Conservation (phyloP, 1,140 invertebrate species). For the Diachasma alloeum region DNA sequence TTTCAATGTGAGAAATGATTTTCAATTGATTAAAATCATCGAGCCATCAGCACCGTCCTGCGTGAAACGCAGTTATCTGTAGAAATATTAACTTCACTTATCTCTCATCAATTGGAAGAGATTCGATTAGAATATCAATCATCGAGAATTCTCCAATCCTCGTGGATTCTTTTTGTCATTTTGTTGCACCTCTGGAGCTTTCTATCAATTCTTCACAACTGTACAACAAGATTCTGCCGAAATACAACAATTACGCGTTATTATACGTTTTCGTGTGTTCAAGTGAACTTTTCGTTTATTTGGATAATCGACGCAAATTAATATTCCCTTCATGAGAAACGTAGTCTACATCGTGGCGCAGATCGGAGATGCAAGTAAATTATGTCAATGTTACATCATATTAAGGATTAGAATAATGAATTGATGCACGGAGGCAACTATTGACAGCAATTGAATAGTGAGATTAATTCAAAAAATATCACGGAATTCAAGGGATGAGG, state of each 20-base stretch:
- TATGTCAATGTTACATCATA: not conserved
- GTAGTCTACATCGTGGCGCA: not conserved
- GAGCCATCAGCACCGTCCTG: constrained; percentile 33
- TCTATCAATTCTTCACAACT: not conserved
- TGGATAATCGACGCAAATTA: not conserved
- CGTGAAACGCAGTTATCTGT: constrained; percentile 25
- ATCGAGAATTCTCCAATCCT: not conserved
- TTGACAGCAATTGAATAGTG: not conserved
- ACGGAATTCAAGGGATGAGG: not conserved
- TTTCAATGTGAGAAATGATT: not conserved
- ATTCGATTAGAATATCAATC: not conserved
- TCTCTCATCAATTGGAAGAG: not conserved
- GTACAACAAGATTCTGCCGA: not conserved
- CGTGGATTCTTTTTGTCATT: not conserved
- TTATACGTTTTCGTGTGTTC: not conserved
- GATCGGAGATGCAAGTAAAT: not conserved
- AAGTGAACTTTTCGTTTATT: not conserved
- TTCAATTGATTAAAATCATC: constrained; percentile 18
- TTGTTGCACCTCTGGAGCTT: not conserved
- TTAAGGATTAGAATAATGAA: not conserved
- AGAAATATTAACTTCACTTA: not conserved
- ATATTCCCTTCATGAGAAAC: too few species aligned
- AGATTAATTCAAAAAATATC: not conserved
- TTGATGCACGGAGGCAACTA: not conserved
- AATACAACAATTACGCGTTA: not conserved